phyloP scores from a whole-genome alignment of 1,140 invertebrate genomes.

The Agrilus planipennis region DNA sequence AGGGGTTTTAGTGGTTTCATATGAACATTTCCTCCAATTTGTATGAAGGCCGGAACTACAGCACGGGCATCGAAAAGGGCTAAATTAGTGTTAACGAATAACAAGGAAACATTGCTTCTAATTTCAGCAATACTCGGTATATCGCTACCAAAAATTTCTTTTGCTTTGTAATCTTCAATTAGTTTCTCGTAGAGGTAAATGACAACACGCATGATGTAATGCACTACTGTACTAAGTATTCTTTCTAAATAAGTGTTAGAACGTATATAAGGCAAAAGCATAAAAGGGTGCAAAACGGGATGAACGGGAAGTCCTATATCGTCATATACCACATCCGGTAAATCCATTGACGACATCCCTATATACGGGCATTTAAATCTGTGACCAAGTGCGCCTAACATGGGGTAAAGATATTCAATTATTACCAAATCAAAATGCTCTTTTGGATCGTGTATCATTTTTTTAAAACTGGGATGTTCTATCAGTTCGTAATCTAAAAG shows the following conservation, averaged over 20 bases:
- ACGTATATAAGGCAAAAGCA: slow-evolving; percentile 24
- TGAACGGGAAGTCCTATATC: slow-evolving; percentile 34
- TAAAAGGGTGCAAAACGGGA: slow-evolving; percentile 34
- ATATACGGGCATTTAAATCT: slow-evolving; percentile 25
- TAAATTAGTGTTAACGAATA: slow-evolving; percentile 39
- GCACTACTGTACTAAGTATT: slow-evolving; percentile 21
- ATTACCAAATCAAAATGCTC: slow-evolving; percentile 13
- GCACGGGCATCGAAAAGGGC: slow-evolving; percentile 34
- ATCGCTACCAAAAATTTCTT: slow-evolving; percentile 33
- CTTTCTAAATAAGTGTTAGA: slow-evolving; percentile 34
- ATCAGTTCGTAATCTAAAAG: slow-evolving; percentile 7
- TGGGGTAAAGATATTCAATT: slow-evolving; percentile 17
- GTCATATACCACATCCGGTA: slow-evolving; percentile 15
- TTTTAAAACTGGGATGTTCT: slow-evolving; percentile 12
- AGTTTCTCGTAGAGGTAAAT: slow-evolving; percentile 9
- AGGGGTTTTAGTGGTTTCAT: slow-evolving; percentile 26
- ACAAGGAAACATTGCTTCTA: slow-evolving; percentile 35
- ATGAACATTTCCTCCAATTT: slow-evolving; percentile 38
- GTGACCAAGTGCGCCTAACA: slow-evolving; percentile 13
- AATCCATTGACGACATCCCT: slow-evolving; percentile 17
- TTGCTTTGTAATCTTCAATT: slow-evolving; percentile 28
- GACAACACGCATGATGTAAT: slow-evolving; percentile 10
- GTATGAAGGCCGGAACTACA: slow-evolving; percentile 33
- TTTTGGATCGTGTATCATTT: slow-evolving; percentile 12
- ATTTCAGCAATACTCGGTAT: slow-evolving; percentile 35